Conservation (phyloP, 2,888 invertebrate genomes). For the Trisateles emortualis region DNA sequence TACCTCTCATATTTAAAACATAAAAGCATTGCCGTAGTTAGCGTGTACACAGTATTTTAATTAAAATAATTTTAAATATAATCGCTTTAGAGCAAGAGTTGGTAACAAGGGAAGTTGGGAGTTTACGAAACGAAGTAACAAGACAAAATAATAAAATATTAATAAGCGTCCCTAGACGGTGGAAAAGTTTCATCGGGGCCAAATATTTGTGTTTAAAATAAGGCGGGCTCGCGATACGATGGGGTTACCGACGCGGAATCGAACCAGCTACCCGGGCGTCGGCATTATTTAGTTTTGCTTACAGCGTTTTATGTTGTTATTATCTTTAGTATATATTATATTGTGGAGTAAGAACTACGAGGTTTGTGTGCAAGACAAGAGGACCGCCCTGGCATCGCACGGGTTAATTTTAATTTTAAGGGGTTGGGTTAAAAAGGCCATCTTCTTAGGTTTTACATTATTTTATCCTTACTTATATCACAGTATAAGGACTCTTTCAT, state of each 20-base stretch:
- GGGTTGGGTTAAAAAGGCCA: no score
- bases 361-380: neutral
- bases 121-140: slow-evolving; percentile 78
- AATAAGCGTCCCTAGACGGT: slow-evolving; percentile 83
- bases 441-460: no score
- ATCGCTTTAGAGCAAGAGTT: slow-evolving; percentile 83
- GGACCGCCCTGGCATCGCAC: no score
- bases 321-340: slow-evolving; percentile 14
- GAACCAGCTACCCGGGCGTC: slow-evolving; percentile 51
- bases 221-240: slow-evolving; percentile 77
- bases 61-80: slow-evolving; percentile 87
- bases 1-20: slow-evolving; percentile 65
- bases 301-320: slow-evolving; percentile 34
- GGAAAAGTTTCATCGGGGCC: slow-evolving; percentile 80
- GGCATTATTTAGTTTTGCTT: slow-evolving; percentile 53
- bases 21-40: slow-evolving; percentile 58
- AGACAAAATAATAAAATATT: slow-evolving; percentile 88
- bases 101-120: slow-evolving; percentile 83
- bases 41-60: slow-evolving; percentile 84
- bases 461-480: no score
- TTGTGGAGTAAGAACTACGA: neutral
- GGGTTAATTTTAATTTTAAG: no score
- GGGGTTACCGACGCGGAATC: slow-evolving; percentile 68
- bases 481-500: no score
- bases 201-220: slow-evolving; percentile 87